Evolutionary conservation across 2,888 invertebrate species (phyloP), one percentile per base, ranked within the genome.

Genomic region (Athrips mouffetella): DNA sequence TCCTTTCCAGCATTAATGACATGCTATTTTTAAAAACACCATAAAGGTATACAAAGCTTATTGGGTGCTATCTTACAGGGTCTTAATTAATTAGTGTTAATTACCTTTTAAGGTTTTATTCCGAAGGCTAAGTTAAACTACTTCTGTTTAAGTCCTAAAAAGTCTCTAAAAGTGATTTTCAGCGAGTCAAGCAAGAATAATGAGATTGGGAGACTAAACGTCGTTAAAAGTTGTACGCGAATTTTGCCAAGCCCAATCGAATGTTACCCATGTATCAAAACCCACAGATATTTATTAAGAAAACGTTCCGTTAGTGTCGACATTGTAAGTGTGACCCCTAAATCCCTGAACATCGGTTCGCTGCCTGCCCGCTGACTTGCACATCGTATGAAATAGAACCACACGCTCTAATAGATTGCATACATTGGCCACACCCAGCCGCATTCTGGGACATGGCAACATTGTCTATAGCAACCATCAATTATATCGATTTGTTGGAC

Each of bases 361-460:
- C 58, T 62, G 62, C 62, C 65, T 65, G 62, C 63, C 59, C 58
- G 51, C 62, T 76, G 76, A 76, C 74, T 78, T 78, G 77, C 78
- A 77, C 67, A 62, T 71, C 63, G 55, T 70, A 62, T 62, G 60
- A 73, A 73, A 76, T 70, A 72, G 76, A 73, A 66, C 63, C 58
- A 52, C 61, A 57, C 58, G 70, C 64, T 70, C 30, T 30, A 30
- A 11, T n/a, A 69, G 65, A 72, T 65, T 67, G 72, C 70, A 73
- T 66, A 67, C 66, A 69, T 57, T 63, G 59, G 58, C 71, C 73
- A 68, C 78, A 65, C 76, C 73, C 64, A 57, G 49, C 55, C 67
- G 64, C 77, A 82, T 81, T 79, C 73, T 78, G 55, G 74, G 61
- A 70, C 78, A 76, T 66, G 64, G 70, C 72, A 69, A 72, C 73